A percentile compares a stretch with the other conserved stretches of the same genome.
These are phyloP conservation scores for Drosophila subobscura DNA, from an alignment of 1,140 invertebrate genomes.

Conservation along the genomic window DNA sequence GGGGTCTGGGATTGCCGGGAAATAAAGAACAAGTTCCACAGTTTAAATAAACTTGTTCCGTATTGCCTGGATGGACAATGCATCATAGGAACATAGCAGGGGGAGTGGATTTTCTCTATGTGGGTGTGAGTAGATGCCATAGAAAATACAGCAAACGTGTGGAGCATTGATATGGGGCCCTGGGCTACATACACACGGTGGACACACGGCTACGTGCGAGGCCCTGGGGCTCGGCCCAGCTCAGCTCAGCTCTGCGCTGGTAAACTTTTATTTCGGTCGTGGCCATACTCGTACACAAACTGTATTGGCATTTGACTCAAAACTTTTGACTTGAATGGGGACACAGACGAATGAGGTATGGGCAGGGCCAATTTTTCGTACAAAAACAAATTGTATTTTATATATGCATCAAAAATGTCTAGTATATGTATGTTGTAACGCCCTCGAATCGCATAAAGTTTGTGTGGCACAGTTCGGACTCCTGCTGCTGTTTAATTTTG, in stretches of 20 bases:
- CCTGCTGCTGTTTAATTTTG: constrained; percentile 71
- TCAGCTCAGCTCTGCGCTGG: constrained; percentile 25
- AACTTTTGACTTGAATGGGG: constrained; percentile 62
- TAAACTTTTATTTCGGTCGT: constrained; percentile 49
- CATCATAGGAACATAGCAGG: constrained; percentile 10
- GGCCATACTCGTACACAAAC: constrained; percentile 48
- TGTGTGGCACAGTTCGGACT: constrained; percentile 70
- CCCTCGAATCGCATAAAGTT: constrained; percentile 63
- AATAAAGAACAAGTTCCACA: constrained; percentile 62
- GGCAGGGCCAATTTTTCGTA: background rate
- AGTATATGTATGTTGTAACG: constrained; percentile 54
- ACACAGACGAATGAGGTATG: background rate
- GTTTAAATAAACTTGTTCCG: constrained; percentile 80
- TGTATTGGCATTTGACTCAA: constrained; percentile 80
- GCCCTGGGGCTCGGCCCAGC: constrained; percentile 23
- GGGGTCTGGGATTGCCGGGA: constrained; percentile 3
- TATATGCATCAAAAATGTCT: constrained; percentile 25
- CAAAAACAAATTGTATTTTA: constrained; percentile 16
- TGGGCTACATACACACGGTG: constrained; percentile 42
- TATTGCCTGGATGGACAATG: constrained; percentile 69
- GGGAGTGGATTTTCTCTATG: background rate
- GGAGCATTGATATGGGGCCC: constrained; percentile 69
- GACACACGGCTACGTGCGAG: constrained; percentile 32
- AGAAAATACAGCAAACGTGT: constrained; percentile 47
- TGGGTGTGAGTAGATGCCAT: constrained; percentile 9